These are phyloP conservation scores for Tarsius wallacei DNA, from an alignment of 2,797 vertebrate genomes.

Conservation along the genomic window DNA sequence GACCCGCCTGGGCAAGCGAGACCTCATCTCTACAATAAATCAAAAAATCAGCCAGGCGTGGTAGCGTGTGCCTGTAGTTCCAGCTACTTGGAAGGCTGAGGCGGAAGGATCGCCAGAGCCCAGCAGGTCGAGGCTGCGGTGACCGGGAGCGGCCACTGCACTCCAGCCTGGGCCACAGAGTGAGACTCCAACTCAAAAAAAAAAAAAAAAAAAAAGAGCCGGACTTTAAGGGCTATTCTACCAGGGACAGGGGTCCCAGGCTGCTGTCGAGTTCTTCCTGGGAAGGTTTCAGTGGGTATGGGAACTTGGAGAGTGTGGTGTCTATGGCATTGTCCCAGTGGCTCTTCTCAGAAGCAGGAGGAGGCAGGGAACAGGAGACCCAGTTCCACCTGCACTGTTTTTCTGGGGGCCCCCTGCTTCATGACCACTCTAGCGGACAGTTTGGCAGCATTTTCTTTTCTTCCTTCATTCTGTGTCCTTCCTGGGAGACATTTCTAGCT, in stretches of 20 bases:
- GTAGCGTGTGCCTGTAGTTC: too few species aligned
- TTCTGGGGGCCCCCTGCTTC: background rate
- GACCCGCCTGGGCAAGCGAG: too few species aligned
- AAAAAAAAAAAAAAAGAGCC: too few species aligned
- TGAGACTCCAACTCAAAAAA: too few species aligned
- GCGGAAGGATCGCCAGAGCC: too few species aligned
- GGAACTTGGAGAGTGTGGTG: background rate
- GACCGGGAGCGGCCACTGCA: too few species aligned
- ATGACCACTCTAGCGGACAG: background rate
- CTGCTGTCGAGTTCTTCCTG: background rate
- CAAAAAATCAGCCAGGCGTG: too few species aligned
- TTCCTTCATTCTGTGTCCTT: background rate
- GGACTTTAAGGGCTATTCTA: background rate
- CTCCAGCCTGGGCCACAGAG: too few species aligned
- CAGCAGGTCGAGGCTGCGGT: too few species aligned
- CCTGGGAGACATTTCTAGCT: background rate
- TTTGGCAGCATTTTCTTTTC: background rate
- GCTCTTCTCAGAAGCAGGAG: fast-evolving
- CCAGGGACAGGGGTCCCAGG: background rate
- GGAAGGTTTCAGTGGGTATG: background rate
- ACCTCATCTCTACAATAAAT: too few species aligned
- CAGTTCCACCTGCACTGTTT: background rate
- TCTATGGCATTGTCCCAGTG: background rate
- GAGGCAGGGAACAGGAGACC: background rate
- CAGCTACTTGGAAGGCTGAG: too few species aligned